Evolutionary conservation across 2,797 vertebrate species (phyloP).

Genomic region (Gambelia wislizenii): DNA sequence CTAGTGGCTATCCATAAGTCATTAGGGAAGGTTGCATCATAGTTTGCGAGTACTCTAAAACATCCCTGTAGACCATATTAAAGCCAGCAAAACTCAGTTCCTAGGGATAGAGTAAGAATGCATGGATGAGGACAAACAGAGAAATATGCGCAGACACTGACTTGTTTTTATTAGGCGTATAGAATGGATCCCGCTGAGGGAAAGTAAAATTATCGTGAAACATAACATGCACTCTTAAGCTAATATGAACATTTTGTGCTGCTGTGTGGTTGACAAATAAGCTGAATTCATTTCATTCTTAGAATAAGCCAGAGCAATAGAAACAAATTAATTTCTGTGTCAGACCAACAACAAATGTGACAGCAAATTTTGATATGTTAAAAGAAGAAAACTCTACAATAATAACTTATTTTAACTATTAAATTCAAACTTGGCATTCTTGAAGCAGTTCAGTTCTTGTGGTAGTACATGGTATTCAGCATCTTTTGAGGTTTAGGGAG

Average conservation of each 20-base stretch:
- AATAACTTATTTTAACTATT: constrained; percentile 15
- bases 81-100: constrained; percentile 4
- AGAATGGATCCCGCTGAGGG: not conserved
- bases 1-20: not conserved
- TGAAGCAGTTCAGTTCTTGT: not conserved
- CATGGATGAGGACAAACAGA: not conserved
- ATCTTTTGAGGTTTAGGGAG: constrained; percentile 9
- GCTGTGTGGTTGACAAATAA: constrained; percentile 1
- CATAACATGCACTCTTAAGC: not conserved
- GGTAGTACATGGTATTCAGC: not conserved
- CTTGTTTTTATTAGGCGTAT: not conserved
- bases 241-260: not conserved
- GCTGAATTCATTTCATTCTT: not conserved
- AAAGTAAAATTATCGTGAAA: not conserved
- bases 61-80: not conserved
- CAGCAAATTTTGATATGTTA: constrained; percentile 18
- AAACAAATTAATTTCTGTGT: constrained; percentile 22
- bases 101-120: not conserved
- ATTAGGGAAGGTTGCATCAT: not conserved
- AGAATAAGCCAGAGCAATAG: constrained; percentile 16
- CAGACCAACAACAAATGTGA: constrained; percentile 1
- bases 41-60: not conserved
- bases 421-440: constrained; percentile 36
- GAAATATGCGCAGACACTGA: not conserved
- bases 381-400: constrained; percentile 1